Base-by-base conservation (phyloP, 2,888 invertebrate genomes). In the Mamestra brassicae region DNA sequence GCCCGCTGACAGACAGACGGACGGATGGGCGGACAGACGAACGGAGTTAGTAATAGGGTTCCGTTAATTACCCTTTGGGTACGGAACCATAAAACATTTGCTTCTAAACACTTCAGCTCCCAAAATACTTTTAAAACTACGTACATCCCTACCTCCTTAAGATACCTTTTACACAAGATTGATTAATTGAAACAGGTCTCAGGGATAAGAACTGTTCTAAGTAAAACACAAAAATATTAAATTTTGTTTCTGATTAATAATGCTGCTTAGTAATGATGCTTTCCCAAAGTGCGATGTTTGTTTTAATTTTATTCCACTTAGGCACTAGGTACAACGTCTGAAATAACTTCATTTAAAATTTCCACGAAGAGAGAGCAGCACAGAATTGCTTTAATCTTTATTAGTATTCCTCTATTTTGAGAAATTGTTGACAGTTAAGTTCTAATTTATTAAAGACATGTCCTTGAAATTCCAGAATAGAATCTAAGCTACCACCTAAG, bases 281-380 rank as follows among this genome's bases (percentile, higher is more conserved):
- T 63, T 75, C 69, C 63, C 50, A 65, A 71, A 81, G 61, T 81
- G 76, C 68, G 67, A 85, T 85, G 86, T 85, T 87, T 80, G 80
- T 87, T 85, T 80, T 83, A 87, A 85, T 87, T 65, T 87, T 85
- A 80, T 85, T 85, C 86, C 68, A 69, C 85, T 84, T 81, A 75
- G 68, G 42, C 57, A 71, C 71, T 76, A 69, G 58, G 65, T 70
- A 62, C 76, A 74, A 77, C 63, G 71, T 85, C 71, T 72, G 55
- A 76, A 83, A 80, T 85, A 71, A 81, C 81, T 81, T 62, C 69
- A 85, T 85, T 76, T 74, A 71, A 80, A 83, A 71, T 71, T 67
- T 82, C 58, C 42, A 71, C 55, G 38, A 85, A n/a, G n/a, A 83
- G 65, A 45, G 61, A 55, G 50, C 77, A 68, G 10, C 54, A 54